Evolutionary conservation across 2,888 invertebrate species (phyloP).

Genomic region (Drosophila monieri): DNA sequence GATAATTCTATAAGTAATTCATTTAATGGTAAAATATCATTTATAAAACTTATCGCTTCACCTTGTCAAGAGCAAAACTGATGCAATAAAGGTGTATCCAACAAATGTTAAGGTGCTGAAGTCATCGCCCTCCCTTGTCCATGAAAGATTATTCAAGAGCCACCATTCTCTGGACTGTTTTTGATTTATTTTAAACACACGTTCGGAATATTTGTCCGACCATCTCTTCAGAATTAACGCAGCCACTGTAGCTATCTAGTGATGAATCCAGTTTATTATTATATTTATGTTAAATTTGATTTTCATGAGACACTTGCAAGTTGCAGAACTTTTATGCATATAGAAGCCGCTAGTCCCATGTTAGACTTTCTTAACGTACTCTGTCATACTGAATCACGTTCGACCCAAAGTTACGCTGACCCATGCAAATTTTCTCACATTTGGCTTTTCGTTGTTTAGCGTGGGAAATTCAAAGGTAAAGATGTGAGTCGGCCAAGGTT

Average conservation of each 20-base stretch:
- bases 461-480: slow-evolving; percentile 26
- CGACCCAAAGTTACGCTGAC: slow-evolving; percentile 16
- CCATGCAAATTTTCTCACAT: slow-evolving; percentile 48
- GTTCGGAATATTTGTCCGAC: slow-evolving; percentile 62
- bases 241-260: slow-evolving; percentile 44
- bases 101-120: slow-evolving; percentile 55
- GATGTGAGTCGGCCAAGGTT: slow-evolving; percentile 21
- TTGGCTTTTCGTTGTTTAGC: slow-evolving; percentile 23
- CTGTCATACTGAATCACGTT: slow-evolving; percentile 28
- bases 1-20: slow-evolving; percentile 39
- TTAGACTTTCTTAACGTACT: slow-evolving; percentile 35
- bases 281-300: neutral
- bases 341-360: slow-evolving; percentile 56
- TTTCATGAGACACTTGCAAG: slow-evolving; percentile 50
- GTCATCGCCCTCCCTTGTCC: slow-evolving; percentile 63
- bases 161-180: slow-evolving; percentile 58
- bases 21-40: neutral
- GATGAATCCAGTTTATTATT: neutral
- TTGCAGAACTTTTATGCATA: slow-evolving; percentile 57
- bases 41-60: neutral
- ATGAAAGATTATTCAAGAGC: slow-evolving; percentile 59
- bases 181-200: slow-evolving; percentile 52
- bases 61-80: slow-evolving; percentile 59
- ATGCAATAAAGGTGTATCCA: slow-evolving; percentile 60
- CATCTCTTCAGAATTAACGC: slow-evolving; percentile 59